Percentiles rank a stretch among this genome's conserved stretches.
phyloP scores from a whole-genome alignment of 2,888 invertebrate genomes.

The Apotomis turbidana region DNA sequence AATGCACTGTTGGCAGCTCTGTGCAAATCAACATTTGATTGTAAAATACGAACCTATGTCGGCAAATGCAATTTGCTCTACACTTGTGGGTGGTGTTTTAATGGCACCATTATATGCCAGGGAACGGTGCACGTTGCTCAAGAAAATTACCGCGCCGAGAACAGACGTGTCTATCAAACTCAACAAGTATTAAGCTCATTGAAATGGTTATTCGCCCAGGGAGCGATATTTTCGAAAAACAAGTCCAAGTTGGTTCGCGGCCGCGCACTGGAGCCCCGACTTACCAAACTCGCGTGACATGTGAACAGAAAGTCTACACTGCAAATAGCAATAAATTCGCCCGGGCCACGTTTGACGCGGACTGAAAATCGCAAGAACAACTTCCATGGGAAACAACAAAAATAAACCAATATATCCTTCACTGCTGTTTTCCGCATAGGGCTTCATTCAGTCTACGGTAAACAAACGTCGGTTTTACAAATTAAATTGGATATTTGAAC shows the following conservation, averaged over 20 bases:
- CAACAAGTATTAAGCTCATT: constrained; percentile 37
- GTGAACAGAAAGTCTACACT: constrained; percentile 72
- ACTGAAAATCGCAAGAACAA: constrained; percentile 72
- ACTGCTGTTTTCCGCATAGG: constrained; percentile 50
- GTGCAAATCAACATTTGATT: constrained; percentile 81
- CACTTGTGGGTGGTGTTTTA: constrained; percentile 81
- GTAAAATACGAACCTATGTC: constrained; percentile 76
- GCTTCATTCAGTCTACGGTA: constrained; percentile 56
- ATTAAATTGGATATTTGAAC: constrained; percentile 45
- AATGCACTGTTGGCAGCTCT: constrained; percentile 73
- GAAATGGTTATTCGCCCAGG: constrained; percentile 27
- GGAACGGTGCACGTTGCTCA: constrained; percentile 73
- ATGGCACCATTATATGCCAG: constrained; percentile 72
- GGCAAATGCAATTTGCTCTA: constrained; percentile 78
- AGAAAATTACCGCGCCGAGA: constrained; percentile 72
- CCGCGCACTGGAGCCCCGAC: constrained; percentile 46
- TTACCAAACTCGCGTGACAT: constrained; percentile 66
- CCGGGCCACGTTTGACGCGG: constrained; percentile 71
- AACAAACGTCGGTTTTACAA: constrained; percentile 35
- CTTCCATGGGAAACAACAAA: constrained; percentile 73
- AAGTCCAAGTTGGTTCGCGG: constrained; percentile 37
- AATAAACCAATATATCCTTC: constrained; percentile 76
- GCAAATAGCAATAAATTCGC: constrained; percentile 78
- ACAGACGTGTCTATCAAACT: constrained; percentile 59
- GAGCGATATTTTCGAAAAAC: constrained; percentile 43